phyloP scores from a whole-genome alignment of 2,797 vertebrate genomes.

The Esox masquinongy region DNA sequence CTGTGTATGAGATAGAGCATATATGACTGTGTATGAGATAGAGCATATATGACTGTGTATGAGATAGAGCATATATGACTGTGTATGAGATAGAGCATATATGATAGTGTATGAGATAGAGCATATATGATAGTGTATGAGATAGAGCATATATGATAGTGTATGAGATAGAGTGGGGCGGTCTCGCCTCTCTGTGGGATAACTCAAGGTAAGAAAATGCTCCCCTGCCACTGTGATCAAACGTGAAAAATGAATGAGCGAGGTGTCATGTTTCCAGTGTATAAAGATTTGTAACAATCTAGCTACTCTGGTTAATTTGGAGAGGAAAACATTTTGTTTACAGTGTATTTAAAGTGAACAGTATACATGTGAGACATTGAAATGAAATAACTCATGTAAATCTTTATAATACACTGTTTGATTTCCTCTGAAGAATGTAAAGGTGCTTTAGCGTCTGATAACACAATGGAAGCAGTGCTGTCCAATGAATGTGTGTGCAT shows the following conservation, averaged over 20 bases:
- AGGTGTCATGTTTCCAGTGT: conserved; percentile 60
- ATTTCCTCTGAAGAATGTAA: conserved; percentile 31
- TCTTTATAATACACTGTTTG: conserved; percentile 39
- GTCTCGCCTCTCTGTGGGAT: conserved; percentile 66
- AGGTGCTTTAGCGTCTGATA: conserved; percentile 6
- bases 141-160: no score
- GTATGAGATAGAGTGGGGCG: conserved; percentile 70
- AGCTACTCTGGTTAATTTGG: conserved; percentile 47
- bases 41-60: conserved; percentile 42
- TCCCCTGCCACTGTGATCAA: conserved; percentile 73
- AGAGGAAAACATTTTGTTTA: conserved; percentile 13
- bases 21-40: conserved; percentile 48
- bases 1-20: no score
- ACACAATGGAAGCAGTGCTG: conserved; percentile 14
- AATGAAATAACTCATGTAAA: conserved; percentile 48
- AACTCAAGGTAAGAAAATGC: conserved; percentile 77
- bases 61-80: conserved; percentile 12
- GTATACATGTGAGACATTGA: conserved; percentile 25
- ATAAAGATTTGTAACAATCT: conserved; percentile 60
- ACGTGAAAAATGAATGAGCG: conserved; percentile 68
- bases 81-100: conserved; percentile 33
- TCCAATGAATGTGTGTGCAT: conserved; percentile 41
- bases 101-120: conserved; percentile 42
- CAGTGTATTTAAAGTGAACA: background rate
- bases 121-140: no score